These are phyloP conservation scores for Ceramica pisi DNA, from an alignment of 2,888 invertebrate genomes.

Conservation along the genomic window DNA sequence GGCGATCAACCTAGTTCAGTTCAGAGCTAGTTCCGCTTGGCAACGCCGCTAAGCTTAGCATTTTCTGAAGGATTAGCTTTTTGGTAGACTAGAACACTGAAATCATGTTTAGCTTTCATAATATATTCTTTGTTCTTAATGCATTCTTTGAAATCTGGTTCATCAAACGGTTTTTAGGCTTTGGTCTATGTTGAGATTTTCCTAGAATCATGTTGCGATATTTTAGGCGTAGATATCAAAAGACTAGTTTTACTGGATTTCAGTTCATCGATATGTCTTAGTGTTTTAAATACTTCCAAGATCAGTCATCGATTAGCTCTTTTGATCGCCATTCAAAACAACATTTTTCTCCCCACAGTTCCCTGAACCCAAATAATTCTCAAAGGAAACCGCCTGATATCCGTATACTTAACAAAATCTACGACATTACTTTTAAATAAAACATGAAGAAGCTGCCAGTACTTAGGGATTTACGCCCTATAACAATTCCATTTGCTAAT, in stretches of 20 bases:
- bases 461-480: slow-evolving; percentile 51
- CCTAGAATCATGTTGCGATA: not conserved
- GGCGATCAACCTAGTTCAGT: slow-evolving; percentile 53
- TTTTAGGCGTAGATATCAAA: not conserved
- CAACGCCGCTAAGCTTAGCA: slow-evolving; percentile 34
- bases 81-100: not conserved
- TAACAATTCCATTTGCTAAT: slow-evolving; percentile 63
- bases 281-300: slow-evolving; percentile 4
- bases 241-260: not conserved
- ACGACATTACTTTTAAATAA: slow-evolving; percentile 23
- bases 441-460: slow-evolving; percentile 41
- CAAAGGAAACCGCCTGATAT: not conserved
- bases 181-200: slow-evolving; percentile 18
- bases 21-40: slow-evolving; percentile 43
- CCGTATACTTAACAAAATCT: not conserved
- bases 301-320: not conserved
- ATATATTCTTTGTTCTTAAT: slow-evolving; percentile 15
- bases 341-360: not conserved
- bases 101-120: slow-evolving; percentile 8
- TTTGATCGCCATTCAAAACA: slow-evolving; percentile 1
- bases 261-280: not conserved
- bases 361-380: not conserved
- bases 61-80: not conserved
- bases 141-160: slow-evolving; percentile 18
- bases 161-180: slow-evolving; percentile 3